phyloP scores from a whole-genome alignment of 2,797 vertebrate genomes.

The Percopsis omiscomaycus region DNA sequence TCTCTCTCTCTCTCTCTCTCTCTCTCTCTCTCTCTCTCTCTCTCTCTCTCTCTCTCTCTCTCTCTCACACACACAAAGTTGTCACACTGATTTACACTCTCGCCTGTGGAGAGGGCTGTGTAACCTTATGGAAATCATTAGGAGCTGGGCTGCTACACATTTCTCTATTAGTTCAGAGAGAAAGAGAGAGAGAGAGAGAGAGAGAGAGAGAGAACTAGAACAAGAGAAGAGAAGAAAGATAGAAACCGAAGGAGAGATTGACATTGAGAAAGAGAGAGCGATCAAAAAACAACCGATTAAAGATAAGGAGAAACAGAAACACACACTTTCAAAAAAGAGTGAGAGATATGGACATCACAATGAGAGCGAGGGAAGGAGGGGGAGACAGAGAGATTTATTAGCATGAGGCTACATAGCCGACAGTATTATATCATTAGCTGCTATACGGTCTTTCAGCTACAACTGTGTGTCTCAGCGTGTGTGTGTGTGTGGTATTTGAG shows the following conservation, averaged over 20 bases:
- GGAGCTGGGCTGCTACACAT: constrained; percentile 64
- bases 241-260: constrained; percentile 22
- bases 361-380: background rate
- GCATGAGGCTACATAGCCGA: constrained; percentile 46
- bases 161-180: constrained; percentile 66
- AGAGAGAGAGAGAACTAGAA: constrained; percentile 41
- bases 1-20: no score
- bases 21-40: background rate
- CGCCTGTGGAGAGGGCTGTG: constrained; percentile 32
- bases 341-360: no score
- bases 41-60: background rate
- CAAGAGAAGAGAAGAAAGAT: constrained; percentile 5
- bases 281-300: background rate
- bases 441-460: constrained; percentile 27
- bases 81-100: constrained; percentile 55
- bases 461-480: constrained; percentile 9
- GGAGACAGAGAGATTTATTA: constrained; percentile 57
- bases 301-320: constrained; percentile 15
- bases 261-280: background rate
- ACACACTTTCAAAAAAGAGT: background rate
- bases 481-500: constrained; percentile 13
- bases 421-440: constrained; percentile 44
- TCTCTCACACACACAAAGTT: constrained; percentile 18
- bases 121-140: constrained; percentile 79
- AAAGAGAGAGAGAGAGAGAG: constrained; percentile 38